Evolutionary conservation across 2,888 invertebrate species (phyloP).

Genomic region (Eurytoma adleriae): DNA sequence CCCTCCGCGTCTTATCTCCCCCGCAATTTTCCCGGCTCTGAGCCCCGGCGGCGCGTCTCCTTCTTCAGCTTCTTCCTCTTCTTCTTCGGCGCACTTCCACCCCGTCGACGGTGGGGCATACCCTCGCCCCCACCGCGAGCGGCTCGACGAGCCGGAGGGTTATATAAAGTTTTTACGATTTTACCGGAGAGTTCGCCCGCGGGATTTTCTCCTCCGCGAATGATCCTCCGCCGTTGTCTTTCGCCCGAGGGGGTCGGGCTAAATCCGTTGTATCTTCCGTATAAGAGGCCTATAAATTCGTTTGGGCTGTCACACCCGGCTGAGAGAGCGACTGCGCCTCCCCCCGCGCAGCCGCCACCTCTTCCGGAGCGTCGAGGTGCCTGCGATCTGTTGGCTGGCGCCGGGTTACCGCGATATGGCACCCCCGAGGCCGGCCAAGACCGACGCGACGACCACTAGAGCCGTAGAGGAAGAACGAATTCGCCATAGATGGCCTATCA

Average conservation of each 20-base stretch:
- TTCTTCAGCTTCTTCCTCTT: not conserved
- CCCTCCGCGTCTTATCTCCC: conserved; percentile 19
- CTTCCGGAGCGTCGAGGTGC: conserved; percentile 40
- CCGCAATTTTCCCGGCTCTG: conserved; percentile 33
- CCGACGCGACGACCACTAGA: not conserved
- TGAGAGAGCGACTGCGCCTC: not conserved
- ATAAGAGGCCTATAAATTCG: conserved; percentile 76
- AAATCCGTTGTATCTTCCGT: conserved; percentile 73
- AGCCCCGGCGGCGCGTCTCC: conserved; percentile 12
- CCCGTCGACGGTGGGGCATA: not conserved
- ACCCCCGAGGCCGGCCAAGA: conserved; percentile 55
- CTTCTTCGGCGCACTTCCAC: conserved; percentile 40
- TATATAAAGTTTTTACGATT: conserved; percentile 75
- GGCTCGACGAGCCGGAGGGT: conserved; percentile 59
- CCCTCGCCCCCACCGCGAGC: not conserved
- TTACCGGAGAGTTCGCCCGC: conserved; percentile 61
- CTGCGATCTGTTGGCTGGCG: conserved; percentile 69
- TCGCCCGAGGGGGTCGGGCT: conserved; percentile 62
- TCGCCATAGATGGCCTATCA: conserved; percentile 39
- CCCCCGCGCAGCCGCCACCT: not conserved
- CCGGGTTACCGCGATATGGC: conserved; percentile 62
- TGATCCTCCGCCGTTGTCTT: conserved; percentile 33
- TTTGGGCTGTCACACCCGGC: conserved; percentile 71
- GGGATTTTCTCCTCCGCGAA: conserved; percentile 59
- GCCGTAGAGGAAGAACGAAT: not conserved